Conservation (phyloP, 2,797 vertebrate species). For the Sebastes dallii region DNA sequence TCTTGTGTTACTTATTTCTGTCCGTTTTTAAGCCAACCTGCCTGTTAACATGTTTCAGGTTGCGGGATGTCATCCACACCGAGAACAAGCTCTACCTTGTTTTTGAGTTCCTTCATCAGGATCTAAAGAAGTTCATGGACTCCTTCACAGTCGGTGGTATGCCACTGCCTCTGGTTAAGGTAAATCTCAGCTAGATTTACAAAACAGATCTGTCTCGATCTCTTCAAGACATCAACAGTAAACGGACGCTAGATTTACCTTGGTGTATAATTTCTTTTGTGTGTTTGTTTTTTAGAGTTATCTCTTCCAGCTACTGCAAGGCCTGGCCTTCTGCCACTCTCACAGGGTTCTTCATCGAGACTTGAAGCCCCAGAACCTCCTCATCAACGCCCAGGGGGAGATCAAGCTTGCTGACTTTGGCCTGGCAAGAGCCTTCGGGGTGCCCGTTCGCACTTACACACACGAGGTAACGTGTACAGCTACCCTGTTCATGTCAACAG, state of each 20-base stretch:
- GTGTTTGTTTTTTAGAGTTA: constrained; percentile 85
- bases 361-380: constrained; percentile 95
- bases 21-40: background rate
- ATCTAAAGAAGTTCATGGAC: constrained; percentile 99
- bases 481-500: background rate
- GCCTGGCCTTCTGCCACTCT: constrained; percentile 95
- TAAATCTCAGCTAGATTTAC: constrained; percentile 43
- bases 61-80: constrained; percentile 96
- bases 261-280: background rate
- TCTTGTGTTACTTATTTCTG: background rate
- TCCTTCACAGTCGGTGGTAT: constrained; percentile 88
- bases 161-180: constrained; percentile 93
- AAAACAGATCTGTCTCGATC: background rate
- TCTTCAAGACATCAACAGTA: background rate
- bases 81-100: constrained; percentile 99
- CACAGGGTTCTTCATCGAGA: constrained; percentile 95
- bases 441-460: constrained; percentile 94
- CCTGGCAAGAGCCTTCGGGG: constrained; percentile 93
- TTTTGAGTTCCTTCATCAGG: constrained; percentile 98
- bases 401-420: constrained; percentile 97
- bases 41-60: constrained; percentile 67
- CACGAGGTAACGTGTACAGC: constrained; percentile 86
- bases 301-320: constrained; percentile 95
- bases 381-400: constrained; percentile 94
- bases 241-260: background rate